Conservation (phyloP, 2,888 invertebrate genomes). For the Eupelmus urozonus region DNA sequence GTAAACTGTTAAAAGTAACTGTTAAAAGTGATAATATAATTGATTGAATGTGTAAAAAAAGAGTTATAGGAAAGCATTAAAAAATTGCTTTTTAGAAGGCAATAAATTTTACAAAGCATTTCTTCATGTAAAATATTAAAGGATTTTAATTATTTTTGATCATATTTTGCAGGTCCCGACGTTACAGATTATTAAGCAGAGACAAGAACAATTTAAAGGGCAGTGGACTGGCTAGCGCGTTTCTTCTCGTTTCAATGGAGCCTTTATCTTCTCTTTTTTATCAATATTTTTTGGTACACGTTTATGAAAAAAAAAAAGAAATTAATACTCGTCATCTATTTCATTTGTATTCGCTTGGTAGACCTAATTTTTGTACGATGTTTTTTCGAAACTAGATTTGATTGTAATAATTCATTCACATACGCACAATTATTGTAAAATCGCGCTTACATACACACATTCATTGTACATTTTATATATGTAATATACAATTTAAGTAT, state of each 20-base stretch:
- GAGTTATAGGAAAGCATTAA: background rate
- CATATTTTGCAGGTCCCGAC: constrained; percentile 73
- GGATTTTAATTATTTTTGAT: constrained; percentile 39
- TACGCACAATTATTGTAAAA: constrained; percentile 20
- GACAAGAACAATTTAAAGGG: constrained; percentile 60
- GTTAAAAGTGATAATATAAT: too few relatives aligned
- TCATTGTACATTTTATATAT: constrained; percentile 57
- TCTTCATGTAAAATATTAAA: background rate
- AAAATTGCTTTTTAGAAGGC: constrained; percentile 33
- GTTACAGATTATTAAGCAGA: constrained; percentile 73
- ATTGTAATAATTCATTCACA: constrained; percentile 16
- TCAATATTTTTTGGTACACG: constrained; percentile 55
- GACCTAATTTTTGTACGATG: constrained; percentile 55
- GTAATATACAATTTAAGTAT: constrained; percentile 42
- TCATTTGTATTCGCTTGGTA: constrained; percentile 47
- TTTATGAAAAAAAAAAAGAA: constrained; percentile 4
- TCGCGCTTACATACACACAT: constrained; percentile 36
- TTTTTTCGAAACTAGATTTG: constrained; percentile 8
- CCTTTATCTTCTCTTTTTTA: constrained; percentile 66
- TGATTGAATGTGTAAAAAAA: too few relatives aligned
- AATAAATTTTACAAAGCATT: constrained; percentile 13
- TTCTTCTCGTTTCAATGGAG: constrained; percentile 59
- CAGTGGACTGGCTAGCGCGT: constrained; percentile 68
- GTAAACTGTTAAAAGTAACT: too few relatives aligned
- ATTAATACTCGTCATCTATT: constrained; percentile 18